Base-by-base conservation (phyloP, 2,113 vertebrate species). In the Cinclus mexicanus region DNA sequence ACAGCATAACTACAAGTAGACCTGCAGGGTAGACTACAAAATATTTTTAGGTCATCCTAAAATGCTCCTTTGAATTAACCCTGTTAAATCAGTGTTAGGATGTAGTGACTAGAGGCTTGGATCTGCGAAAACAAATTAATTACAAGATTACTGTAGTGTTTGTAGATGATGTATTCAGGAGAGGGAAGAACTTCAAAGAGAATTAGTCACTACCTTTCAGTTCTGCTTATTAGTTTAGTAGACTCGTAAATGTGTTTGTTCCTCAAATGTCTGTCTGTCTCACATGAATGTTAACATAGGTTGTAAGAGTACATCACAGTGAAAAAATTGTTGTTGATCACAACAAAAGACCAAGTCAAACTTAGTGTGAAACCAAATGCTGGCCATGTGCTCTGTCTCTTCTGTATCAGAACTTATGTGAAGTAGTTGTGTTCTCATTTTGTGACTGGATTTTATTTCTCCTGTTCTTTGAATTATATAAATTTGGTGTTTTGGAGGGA, bases 131-230 rank as follows among this genome's bases (percentile, higher is more conserved):
- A 68, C 24, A 92, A 81, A 80, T 68, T 4, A 67, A 0, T 90
- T 86, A 28, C 33, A 70, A 74, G 26, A 39, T 25, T 68, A 47
- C 10, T 2, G 1, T 67, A 59, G 21, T 53, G 19, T 87, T 82
- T 84, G 35, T 71, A 64, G 69, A 35, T 63, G 22, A 74, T 46
- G 6, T 8, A 22, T 67, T 74, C 42, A 75, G 33, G 26, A 71
- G 56, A 63, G n/a, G 42, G 29, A 75, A 75, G 5, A 84, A 68
- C 78, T 95, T 95, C 90, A 87, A 91, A 93, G 90, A 35, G 35
- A 78, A 67, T 82, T 79, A 84, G 65, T 93, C 65, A 60, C 33
- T 37, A 33, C 24, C 11, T 94, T 87, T 93, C 26, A 76, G 47
- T 63, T 82, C 39, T 70, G 37, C 52, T 84, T 50, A 87, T 91